Evolutionary conservation across 2,797 vertebrate genomes (phyloP).

Genomic region (Halcyon smyrnensis): DNA sequence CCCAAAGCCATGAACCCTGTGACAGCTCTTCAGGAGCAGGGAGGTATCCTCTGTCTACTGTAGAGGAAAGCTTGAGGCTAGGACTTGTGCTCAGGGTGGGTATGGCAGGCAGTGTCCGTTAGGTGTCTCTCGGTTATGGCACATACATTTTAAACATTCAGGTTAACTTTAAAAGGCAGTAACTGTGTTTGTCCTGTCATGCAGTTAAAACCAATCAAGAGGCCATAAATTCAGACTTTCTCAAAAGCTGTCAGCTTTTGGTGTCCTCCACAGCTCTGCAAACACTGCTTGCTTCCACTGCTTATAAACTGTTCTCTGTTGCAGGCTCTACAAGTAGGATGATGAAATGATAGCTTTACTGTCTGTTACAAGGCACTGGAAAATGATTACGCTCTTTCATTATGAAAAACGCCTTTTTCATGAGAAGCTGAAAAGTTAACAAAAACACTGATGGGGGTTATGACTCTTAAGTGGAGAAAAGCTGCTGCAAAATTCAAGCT

Average conservation of each 20-base stretch:
- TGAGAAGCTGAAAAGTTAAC: neutral
- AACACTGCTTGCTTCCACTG: neutral
- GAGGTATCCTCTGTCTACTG: accelerated
- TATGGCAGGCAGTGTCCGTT: neutral
- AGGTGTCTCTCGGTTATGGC: neutral
- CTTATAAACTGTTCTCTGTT: neutral
- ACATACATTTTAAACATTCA: accelerated
- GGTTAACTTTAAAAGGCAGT: neutral
- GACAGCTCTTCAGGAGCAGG: neutral
- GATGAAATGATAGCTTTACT: neutral
- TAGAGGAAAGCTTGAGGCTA: neutral
- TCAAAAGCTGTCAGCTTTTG: neutral
- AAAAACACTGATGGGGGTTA: neutral
- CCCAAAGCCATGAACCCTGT: neutral
- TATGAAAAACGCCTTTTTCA: neutral
- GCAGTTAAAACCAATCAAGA: neutral
- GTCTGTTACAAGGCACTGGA: neutral
- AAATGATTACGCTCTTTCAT: neutral
- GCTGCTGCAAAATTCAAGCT: neutral
- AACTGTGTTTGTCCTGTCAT: neutral
- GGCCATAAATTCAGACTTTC: neutral
- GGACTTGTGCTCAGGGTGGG: accelerated
- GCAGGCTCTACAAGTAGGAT: neutral
- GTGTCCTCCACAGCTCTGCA: neutral
- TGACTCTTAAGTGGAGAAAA: neutral